Conservation (phyloP, 2,888 invertebrate genomes). For the Macrophya annulata region DNA sequence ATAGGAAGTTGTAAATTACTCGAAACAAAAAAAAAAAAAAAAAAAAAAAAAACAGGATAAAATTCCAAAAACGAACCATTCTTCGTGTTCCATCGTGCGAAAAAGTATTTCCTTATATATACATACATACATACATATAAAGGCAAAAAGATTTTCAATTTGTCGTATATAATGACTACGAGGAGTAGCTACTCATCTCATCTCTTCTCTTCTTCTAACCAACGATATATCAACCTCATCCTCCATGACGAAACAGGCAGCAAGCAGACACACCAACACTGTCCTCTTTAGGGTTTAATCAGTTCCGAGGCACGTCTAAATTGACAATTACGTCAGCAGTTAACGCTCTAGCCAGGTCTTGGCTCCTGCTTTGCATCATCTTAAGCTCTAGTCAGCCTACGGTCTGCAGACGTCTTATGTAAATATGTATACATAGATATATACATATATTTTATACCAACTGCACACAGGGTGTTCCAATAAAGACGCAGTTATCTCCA, state of each 20-base stretch:
- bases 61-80: neutral
- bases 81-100: neutral
- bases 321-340: conserved; percentile 70
- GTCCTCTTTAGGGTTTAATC: conserved; percentile 63
- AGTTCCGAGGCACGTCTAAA: conserved; percentile 65
- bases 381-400: conserved; percentile 27
- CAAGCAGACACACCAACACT: conserved; percentile 19
- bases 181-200: neutral
- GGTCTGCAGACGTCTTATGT: conserved; percentile 15
- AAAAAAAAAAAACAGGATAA: too few species aligned
- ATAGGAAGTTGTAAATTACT: too few species aligned
- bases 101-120: neutral
- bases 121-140: too few species aligned
- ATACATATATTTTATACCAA: neutral
- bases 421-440: neutral
- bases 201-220: neutral
- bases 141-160: neutral
- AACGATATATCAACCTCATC: conserved; percentile 22
- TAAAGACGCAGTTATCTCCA: neutral
- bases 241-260: neutral
- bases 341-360: conserved; percentile 61
- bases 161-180: neutral
- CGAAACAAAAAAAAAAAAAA: too few species aligned
- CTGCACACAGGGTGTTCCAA: neutral
- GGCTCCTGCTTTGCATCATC: conserved; percentile 51